Evolutionary conservation across 2,113 vertebrate genomes (phyloP), one percentile per base, ranked within the genome.

Genomic region (Ictalurus punctatus): DNA sequence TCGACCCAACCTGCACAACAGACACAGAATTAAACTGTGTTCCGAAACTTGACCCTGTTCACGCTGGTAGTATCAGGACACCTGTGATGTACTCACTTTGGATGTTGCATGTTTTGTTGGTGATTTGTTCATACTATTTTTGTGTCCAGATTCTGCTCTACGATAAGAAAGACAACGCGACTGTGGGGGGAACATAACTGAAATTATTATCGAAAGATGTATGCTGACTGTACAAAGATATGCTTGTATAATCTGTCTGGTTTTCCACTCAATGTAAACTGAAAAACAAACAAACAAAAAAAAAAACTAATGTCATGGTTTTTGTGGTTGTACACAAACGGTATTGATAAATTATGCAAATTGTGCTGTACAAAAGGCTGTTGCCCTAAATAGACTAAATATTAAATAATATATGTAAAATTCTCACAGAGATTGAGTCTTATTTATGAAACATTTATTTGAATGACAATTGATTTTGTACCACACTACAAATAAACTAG

Each of bases 291-390:
- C 3, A 89, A 87, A 87, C 86, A 89, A 82, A 48, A 85, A 89
- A 89, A 89, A 79, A 90, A 93, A 92, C 84, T 93, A 95, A 95
- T 95, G 97, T 98, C 96, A 97, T 97, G 96, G 96, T 98, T 98
- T 91, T 98, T 97, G 98, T 99, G 98, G 95, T 97, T 97, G 96
- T 98, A 97, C 95, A 98, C 97, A 98, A 96, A 96, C 96, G 96
- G 96, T 98, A 97, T 96, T 97, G 96, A 97, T 95, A 96, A 97
- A 94, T 97, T 97, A 98, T 97, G 96, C 97, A 98, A 97, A 97
- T 95, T 96, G 97, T 99, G 97, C 96, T 98, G 96, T 98, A 97
- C 95, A 97, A 98, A 98, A 94, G 97, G 96, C 96, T 98, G 96
- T 97, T 96, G 95, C 94, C 94, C 93, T 92, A 96, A 97, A 61